These are phyloP conservation scores for Cataglyphis rosenhaueri DNA, from an alignment of 2,888 invertebrate genomes.

Conservation along the genomic window DNA sequence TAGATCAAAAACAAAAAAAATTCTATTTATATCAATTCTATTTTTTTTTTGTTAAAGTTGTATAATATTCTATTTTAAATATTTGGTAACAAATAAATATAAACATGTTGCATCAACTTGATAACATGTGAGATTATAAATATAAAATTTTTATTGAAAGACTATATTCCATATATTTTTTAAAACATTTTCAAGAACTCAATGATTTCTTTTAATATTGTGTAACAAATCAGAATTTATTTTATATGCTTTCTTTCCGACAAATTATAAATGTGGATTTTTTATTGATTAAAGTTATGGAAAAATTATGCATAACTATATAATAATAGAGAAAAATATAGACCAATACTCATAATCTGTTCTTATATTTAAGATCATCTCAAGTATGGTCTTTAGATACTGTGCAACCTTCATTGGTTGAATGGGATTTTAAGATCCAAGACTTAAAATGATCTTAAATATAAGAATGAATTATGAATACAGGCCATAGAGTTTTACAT, in stretches of 20 bases:
- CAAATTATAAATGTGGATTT: too few relatives aligned
- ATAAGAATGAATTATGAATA: not conserved
- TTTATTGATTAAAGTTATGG: too few relatives aligned
- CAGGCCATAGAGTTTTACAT: not conserved
- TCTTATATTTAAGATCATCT: too few relatives aligned
- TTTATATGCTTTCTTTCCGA: constrained; percentile 13
- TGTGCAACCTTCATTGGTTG: too few relatives aligned
- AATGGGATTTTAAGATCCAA: too few relatives aligned
- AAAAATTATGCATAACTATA: too few relatives aligned
- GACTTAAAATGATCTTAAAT: not conserved
- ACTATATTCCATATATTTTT: not conserved
- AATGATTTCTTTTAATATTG: not conserved
- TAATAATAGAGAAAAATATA: too few relatives aligned
- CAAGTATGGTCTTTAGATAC: too few relatives aligned
- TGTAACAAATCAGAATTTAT: not conserved
- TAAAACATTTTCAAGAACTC: not conserved
- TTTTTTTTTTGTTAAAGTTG: not conserved
- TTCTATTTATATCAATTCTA: too few relatives aligned
- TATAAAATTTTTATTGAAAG: not conserved
- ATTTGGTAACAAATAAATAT: not conserved
- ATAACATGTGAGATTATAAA: not conserved
- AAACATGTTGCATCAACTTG: not conserved
- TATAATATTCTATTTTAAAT: not conserved
- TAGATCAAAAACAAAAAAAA: not conserved
- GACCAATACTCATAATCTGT: too few relatives aligned